Evolutionary conservation across 2,888 invertebrate genomes (phyloP).

Genomic region (Hymenopus coronatus): DNA sequence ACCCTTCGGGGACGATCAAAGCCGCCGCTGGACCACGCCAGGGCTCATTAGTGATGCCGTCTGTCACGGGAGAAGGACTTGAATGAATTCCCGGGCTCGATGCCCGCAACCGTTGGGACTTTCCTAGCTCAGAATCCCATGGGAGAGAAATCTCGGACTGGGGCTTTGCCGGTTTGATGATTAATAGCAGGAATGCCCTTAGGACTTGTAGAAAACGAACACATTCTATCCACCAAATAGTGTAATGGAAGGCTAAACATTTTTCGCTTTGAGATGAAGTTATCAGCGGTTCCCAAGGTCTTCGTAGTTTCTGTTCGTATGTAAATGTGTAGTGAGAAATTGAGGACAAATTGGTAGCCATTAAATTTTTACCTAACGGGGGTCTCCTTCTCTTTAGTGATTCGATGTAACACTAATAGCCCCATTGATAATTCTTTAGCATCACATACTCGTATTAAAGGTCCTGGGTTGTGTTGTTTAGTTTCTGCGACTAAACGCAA

Average conservation of each 20-base stretch:
- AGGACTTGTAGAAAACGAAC: not conserved
- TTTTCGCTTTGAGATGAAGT: no score
- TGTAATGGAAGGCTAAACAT: not conserved
- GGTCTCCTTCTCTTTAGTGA: no score
- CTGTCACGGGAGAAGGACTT: not conserved
- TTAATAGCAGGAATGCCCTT: not conserved
- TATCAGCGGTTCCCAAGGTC: no score
- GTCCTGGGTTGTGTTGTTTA: no score
- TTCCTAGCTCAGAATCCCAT: not conserved
- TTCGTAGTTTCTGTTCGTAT: no score
- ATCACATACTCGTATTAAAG: no score
- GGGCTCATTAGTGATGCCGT: not conserved
- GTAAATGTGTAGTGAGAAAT: no score
- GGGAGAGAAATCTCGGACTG: not conserved
- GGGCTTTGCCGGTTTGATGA: not conserved
- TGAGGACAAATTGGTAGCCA: no score
- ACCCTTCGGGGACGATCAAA: not conserved
- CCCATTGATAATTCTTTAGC: no score
- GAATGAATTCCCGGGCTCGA: not conserved
- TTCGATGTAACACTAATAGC: no score
- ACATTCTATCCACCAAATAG: not conserved
- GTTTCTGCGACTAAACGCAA: no score
- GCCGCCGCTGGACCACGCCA: not conserved
- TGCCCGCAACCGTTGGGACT: not conserved
- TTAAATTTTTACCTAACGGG: no score